Evolutionary conservation across 2,888 invertebrate genomes (phyloP).

Genomic region (Lasioglossum lativentre): DNA sequence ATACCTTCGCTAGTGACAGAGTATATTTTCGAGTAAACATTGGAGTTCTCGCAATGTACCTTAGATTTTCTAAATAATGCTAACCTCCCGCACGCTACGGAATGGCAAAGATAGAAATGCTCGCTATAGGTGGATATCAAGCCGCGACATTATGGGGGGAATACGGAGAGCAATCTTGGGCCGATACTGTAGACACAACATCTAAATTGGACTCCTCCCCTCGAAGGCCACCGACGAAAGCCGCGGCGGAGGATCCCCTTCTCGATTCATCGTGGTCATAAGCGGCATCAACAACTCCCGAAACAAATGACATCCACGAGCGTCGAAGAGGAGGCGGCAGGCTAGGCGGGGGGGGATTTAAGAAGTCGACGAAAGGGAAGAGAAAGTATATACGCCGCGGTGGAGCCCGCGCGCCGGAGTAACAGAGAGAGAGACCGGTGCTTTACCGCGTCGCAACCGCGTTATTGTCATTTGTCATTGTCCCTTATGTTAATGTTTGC

Average conservation of each 20-base stretch:
- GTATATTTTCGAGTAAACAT: no score
- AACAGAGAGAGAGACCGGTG: slow-evolving; percentile 38
- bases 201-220: slow-evolving; percentile 10
- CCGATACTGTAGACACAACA: slow-evolving; percentile 4
- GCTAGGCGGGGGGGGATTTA: slow-evolving; percentile 31
- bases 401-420: slow-evolving; percentile 9
- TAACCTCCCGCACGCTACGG: background rate
- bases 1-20: no score
- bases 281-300: slow-evolving; percentile 15
- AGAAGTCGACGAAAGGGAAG: slow-evolving; percentile 54
- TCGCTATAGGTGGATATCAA: background rate
- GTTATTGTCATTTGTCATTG: slow-evolving; percentile 76
- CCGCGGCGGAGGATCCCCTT: background rate
- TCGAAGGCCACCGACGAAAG: background rate
- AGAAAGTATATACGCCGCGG: slow-evolving; percentile 37
- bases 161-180: background rate
- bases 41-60: no score
- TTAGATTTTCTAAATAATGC: background rate
- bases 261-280: slow-evolving; percentile 23
- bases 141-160: background rate
- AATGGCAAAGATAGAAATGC: background rate
- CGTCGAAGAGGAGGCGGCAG: background rate
- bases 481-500: slow-evolving; percentile 76
- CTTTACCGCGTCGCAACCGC: slow-evolving; percentile 68
- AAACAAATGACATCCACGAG: slow-evolving; percentile 41